These are phyloP conservation scores for Euproctis similis DNA, from an alignment of 2,888 invertebrate genomes.

Conservation along the genomic window DNA sequence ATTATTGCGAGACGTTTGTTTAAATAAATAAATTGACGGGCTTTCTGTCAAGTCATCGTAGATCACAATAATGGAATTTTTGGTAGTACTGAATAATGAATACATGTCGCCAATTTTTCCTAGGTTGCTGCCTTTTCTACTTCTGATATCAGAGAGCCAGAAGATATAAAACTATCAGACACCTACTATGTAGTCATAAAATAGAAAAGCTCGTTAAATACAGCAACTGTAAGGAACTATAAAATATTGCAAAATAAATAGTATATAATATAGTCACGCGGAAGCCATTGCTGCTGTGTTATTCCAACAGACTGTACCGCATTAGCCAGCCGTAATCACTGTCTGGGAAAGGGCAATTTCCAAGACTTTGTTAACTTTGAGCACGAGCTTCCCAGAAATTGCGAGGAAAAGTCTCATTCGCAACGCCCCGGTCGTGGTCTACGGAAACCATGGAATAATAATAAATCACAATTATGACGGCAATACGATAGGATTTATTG, in stretches of 20 bases:
- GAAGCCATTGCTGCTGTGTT: constrained; percentile 60
- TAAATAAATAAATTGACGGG: too few species aligned
- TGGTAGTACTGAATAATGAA: too few species aligned
- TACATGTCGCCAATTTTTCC: too few species aligned
- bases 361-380: constrained; percentile 53
- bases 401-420: constrained; percentile 44
- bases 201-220: constrained; percentile 43
- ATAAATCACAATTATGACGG: constrained; percentile 56
- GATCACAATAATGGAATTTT: too few species aligned
- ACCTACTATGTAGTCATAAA: too few species aligned
- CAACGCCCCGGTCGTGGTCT: constrained; percentile 44
- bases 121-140: too few species aligned
- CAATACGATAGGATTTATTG: constrained; percentile 30
- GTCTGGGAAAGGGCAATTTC: constrained; percentile 62
- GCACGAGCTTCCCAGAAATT: constrained; percentile 54
- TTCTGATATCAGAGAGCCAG: too few species aligned
- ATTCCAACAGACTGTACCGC: constrained; percentile 51
- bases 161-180: too few species aligned
- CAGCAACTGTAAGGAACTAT: constrained; percentile 41
- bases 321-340: constrained; percentile 62
- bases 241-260: constrained; percentile 66
- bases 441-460: constrained; percentile 55
- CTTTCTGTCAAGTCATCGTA: too few species aligned
- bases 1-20: too few species aligned
- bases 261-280: constrained; percentile 56